Percentiles rank a stretch among this genome's conserved stretches.
These are phyloP conservation scores for Beaufortia kweichowensis DNA, from an alignment of 2,113 vertebrate genomes.

Conservation along the genomic window DNA sequence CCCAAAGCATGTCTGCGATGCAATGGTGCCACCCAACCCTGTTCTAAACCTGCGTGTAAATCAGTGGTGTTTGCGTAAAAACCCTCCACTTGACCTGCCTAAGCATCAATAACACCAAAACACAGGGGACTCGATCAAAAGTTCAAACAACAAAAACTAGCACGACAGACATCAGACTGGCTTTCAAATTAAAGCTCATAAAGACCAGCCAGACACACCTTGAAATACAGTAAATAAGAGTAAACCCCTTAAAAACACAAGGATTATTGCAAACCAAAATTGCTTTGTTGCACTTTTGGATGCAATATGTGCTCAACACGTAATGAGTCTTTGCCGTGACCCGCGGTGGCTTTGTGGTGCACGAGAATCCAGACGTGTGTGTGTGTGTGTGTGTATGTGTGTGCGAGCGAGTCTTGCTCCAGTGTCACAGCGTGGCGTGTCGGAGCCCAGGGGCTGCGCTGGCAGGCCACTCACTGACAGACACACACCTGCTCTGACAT, in stretches of 20 bases:
- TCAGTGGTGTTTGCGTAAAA: slow-evolving; percentile 1
- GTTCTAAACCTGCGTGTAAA: background rate
- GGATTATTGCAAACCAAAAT: slow-evolving; percentile 12
- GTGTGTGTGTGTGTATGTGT: slow-evolving; percentile 20
- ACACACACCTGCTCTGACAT: slow-evolving; percentile 79
- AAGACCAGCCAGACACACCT: background rate
- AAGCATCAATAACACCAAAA: slow-evolving; percentile 16
- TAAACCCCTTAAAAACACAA: background rate
- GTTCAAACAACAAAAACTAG: background rate
- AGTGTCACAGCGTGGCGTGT: slow-evolving; percentile 69
- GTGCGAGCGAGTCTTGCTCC: slow-evolving; percentile 43
- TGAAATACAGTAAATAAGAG: background rate
- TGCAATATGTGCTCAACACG: slow-evolving; percentile 24
- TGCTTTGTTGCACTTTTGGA: slow-evolving; percentile 15
- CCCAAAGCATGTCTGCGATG: slow-evolving; percentile 21
- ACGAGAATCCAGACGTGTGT: slow-evolving; percentile 19
- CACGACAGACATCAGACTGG: slow-evolving; percentile 20
- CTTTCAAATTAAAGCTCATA: background rate
- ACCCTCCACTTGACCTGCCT: slow-evolving; percentile 19
- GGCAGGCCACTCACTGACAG: slow-evolving; percentile 73
- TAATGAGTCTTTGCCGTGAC: slow-evolving; percentile 34
- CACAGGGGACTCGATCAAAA: background rate
- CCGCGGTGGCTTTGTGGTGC: slow-evolving; percentile 30
- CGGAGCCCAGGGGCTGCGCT: slow-evolving; percentile 71
- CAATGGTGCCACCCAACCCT: slow-evolving; percentile 8